These are phyloP conservation scores for Argynnis bischoffii DNA, from an alignment of 2,888 invertebrate species.

Conservation along the genomic window DNA sequence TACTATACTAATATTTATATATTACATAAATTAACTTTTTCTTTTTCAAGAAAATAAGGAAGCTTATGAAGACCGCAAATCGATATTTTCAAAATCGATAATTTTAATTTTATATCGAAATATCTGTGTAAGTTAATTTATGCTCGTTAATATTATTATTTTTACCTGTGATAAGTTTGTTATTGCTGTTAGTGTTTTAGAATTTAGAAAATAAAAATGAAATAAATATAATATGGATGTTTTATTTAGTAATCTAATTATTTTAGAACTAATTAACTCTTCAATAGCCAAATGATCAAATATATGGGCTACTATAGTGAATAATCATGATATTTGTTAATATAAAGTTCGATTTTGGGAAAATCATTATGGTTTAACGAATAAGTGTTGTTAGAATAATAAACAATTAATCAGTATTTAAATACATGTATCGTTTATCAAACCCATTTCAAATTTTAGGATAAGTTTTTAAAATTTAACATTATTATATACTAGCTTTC, in stretches of 20 bases:
- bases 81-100: neutral
- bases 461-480: neutral
- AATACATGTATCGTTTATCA: slow-evolving; percentile 13
- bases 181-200: slow-evolving; percentile 4
- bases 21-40: neutral
- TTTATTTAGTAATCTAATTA: neutral
- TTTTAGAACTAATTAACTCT: too few species aligned
- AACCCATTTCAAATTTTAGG: slow-evolving; percentile 24
- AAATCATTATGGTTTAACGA: too few species aligned
- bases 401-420: neutral
- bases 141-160: slow-evolving; percentile 4
- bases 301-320: too few species aligned
- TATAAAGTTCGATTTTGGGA: too few species aligned
- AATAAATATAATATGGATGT: slow-evolving; percentile 1
- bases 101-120: neutral
- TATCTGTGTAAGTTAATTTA: too few species aligned
- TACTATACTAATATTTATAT: neutral
- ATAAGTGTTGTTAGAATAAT: neutral
- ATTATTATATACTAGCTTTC: neutral
- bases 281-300: too few species aligned
- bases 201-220: slow-evolving; percentile 10
- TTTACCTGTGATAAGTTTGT: slow-evolving; percentile 18
- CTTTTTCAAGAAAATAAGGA: too few species aligned
- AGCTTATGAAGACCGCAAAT: neutral
- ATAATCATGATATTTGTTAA: too few species aligned